Evolutionary conservation across 2,113 vertebrate genomes (phyloP).

Genomic region (Daboia siamensis): DNA sequence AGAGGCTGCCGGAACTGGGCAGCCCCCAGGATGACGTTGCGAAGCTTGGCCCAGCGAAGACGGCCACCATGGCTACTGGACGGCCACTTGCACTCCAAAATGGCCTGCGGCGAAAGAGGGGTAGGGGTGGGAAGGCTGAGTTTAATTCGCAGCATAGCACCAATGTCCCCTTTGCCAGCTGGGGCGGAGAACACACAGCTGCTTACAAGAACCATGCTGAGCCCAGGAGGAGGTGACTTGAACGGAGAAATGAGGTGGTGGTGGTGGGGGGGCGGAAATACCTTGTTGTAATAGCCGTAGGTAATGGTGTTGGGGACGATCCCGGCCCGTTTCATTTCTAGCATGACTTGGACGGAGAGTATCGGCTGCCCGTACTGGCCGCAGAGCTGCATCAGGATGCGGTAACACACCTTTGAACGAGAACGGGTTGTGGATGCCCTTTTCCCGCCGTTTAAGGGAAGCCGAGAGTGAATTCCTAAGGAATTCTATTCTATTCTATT

Average conservation of each 20-base stretch:
- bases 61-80: conserved; percentile 85
- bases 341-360: conserved; percentile 87
- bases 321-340: conserved; percentile 94
- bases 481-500: too few species aligned
- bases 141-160: neutral
- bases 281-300: conserved; percentile 96
- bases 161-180: neutral
- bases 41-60: conserved; percentile 90
- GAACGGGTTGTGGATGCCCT: neutral
- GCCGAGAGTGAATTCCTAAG: neutral
- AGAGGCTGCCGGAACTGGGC: conserved; percentile 90
- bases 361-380: conserved; percentile 92
- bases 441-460: neutral
- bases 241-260: neutral
- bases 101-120: conserved; percentile 73
- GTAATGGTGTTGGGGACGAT: conserved; percentile 94
- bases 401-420: conserved; percentile 85
- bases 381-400: conserved; percentile 94
- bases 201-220: neutral
- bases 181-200: rapidly evolving
- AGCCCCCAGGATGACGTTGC: conserved; percentile 89
- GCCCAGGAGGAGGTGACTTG: neutral
- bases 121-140: neutral
- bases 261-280: conserved; percentile 28
- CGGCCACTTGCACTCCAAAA: conserved; percentile 94